Evolutionary conservation across 2,888 invertebrate genomes (phyloP).

Genomic region (Augochlorella aurata): DNA sequence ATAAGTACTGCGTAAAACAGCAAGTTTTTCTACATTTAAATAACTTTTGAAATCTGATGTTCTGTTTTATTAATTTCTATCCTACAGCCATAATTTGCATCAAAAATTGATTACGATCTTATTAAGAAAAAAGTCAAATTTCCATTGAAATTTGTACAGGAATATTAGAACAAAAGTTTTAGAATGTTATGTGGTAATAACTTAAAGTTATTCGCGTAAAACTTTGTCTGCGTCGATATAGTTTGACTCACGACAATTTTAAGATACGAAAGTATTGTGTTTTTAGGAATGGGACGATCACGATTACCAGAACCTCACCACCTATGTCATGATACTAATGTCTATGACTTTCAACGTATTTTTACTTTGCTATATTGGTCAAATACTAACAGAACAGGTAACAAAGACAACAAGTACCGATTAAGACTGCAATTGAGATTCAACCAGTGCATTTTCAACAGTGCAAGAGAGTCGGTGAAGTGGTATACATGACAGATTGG

Average conservation of each 20-base stretch:
- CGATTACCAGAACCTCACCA: slow-evolving; percentile 32
- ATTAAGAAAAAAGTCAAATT: neutral
- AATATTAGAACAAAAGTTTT: neutral
- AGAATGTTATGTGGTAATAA: neutral
- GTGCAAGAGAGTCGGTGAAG: slow-evolving; percentile 70
- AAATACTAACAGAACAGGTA: slow-evolving; percentile 63
- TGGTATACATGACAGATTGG: slow-evolving; percentile 74
- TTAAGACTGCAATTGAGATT: neutral
- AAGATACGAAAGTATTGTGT: neutral
- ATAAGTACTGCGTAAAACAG: no score
- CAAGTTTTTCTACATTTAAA: no score
- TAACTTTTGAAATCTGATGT: no score
- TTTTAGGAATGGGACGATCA: slow-evolving; percentile 55
- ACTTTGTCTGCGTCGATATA: neutral
- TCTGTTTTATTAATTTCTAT: no score
- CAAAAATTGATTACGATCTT: neutral
- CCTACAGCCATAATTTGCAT: neutral
- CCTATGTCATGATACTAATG: slow-evolving; percentile 47
- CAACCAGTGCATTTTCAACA: slow-evolving; percentile 38
- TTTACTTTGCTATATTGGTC: slow-evolving; percentile 62
- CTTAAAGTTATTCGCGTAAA: neutral
- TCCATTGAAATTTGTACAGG: neutral
- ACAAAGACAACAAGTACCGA: neutral
- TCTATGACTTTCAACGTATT: slow-evolving; percentile 63
- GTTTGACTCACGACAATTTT: neutral